These are phyloP conservation scores for Aphodius sticticus DNA, from an alignment of 2,888 invertebrate genomes.

Conservation along the genomic window DNA sequence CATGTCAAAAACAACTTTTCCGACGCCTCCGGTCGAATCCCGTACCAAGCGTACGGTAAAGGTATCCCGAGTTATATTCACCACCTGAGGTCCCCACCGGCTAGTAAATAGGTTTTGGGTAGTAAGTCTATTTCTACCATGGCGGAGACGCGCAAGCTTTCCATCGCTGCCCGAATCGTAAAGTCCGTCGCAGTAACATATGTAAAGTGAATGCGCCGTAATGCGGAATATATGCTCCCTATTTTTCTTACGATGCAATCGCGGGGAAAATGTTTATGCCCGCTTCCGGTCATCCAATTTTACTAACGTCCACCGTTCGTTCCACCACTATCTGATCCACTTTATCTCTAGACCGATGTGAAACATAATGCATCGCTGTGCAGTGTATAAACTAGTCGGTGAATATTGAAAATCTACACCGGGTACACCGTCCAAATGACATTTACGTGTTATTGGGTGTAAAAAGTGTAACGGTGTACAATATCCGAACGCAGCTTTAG, in stretches of 20 bases:
- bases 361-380: neutral
- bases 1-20: neutral
- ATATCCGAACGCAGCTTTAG: too few relatives aligned
- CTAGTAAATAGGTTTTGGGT: neutral
- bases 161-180: neutral
- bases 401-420: neutral
- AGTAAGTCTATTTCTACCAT: neutral
- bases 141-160: neutral
- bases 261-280: neutral
- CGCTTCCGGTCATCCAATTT: slow-evolving; percentile 4
- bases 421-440: too few relatives aligned
- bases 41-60: neutral
- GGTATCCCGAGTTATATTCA: neutral
- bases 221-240: neutral
- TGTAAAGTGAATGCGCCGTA: slow-evolving; percentile 4
- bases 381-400: neutral
- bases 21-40: neutral
- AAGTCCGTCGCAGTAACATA: slow-evolving; percentile 4
- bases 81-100: neutral
- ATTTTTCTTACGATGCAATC: neutral
- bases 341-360: neutral
- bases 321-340: neutral
- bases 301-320: neutral
- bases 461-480: too few relatives aligned
- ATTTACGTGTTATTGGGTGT: too few relatives aligned